Base-by-base conservation (phyloP, 2,797 vertebrate species). In the Coranthus polyacanthus region DNA sequence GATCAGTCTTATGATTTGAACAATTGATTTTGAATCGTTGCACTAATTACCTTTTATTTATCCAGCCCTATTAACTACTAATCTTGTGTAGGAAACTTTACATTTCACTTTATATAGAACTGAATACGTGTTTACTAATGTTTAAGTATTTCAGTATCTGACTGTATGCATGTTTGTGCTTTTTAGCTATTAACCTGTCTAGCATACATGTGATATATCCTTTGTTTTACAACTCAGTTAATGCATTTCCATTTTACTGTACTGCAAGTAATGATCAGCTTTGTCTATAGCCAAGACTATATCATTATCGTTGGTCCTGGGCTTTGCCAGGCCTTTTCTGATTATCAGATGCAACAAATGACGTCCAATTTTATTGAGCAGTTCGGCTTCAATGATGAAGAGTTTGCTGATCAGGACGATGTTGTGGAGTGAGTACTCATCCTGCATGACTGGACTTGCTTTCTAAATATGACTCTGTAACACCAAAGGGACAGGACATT, bases 261-360 rank as follows among this genome's bases (percentile, higher is more conserved):
- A 78, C 54, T 87, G 79, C 42, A 83, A 81, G 67, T 89, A 84
- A 83, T 85, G 65, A 77, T 59, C 72, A 87, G 84, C 73, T 84
- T 81, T 91, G 79, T 93, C 70, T 94, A 93, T 92, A 89, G 91
- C 91, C 90, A 93, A 94, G 93, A 96, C 94, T 96, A 96, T 98
- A 95, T 98, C 96, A 97, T 96, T 98, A 96, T 97, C 95, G 83
- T 96, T 97, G 98, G 96, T 96, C 97, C 96, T 99, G 97, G 97
- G 96, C 90, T 95, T 97, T 96, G 97, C 97, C 98, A 99, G 98
- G 97, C 98, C 97, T 99, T 99, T 97, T 99, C 98, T 99, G 97
- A 99, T 99, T 99, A 99, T 99, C 97, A 99, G 97, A 99, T 99
- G 97, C 98, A 99, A 99, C 97, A 99, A 99, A 99, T 99, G 97